Evolutionary conservation across 2,888 invertebrate species (phyloP).

Genomic region (Myopa testacea): DNA sequence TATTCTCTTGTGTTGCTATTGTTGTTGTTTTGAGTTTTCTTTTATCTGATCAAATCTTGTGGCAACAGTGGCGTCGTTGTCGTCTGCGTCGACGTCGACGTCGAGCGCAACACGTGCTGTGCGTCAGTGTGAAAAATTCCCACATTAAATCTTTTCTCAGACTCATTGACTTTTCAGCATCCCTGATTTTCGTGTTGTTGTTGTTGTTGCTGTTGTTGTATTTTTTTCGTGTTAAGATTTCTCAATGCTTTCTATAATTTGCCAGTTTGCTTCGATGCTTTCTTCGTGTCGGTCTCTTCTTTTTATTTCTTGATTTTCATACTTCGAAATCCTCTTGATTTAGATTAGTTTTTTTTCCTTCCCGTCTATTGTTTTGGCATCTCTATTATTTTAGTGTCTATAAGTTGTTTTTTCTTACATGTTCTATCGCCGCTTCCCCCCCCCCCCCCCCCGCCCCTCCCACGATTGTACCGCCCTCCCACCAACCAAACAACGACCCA

Average conservation of each 20-base stretch:
- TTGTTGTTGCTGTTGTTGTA: background rate
- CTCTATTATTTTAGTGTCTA: too few species aligned
- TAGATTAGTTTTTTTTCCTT: too few species aligned
- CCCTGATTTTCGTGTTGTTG: background rate
- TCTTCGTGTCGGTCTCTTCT: too few species aligned
- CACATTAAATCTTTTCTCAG: constrained; percentile 52
- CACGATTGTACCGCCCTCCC: too few species aligned
- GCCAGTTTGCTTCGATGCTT: background rate
- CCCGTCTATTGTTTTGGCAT: too few species aligned
- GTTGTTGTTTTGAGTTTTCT: background rate
- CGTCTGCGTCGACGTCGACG: background rate
- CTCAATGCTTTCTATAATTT: background rate
- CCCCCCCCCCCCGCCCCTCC: too few species aligned
- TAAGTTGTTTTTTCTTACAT: too few species aligned
- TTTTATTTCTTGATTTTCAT: background rate
- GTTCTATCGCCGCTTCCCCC: too few species aligned
- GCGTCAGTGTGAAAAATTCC: constrained; percentile 51
- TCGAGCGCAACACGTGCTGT: constrained; percentile 52
- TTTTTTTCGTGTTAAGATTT: background rate
- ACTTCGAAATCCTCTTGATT: too few species aligned
- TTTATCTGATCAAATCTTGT: background rate
- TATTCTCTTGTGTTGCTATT: background rate
- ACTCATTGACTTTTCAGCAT: constrained; percentile 30
- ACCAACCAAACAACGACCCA: background rate
- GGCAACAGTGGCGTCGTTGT: background rate